Evolutionary conservation across 92 coral and sea anemone genomes (phyloP).

Genomic region (Metridium senile): DNA sequence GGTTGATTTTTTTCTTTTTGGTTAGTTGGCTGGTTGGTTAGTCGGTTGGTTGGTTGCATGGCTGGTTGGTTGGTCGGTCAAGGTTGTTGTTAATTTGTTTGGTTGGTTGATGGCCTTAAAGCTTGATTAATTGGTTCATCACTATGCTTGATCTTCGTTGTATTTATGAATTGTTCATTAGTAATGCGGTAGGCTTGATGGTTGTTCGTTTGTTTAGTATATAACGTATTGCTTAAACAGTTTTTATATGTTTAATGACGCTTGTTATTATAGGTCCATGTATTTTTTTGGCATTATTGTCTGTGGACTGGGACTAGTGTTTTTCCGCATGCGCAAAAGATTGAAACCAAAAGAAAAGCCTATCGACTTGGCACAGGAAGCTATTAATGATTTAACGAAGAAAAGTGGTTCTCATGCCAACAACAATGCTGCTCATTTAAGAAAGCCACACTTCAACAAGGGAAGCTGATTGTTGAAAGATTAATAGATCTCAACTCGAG

Average conservation of each 20-base stretch:
- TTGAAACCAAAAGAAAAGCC: slow-evolving; percentile 21
- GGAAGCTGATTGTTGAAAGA: background rate
- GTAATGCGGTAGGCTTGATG: background rate
- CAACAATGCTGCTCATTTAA: slow-evolving; percentile 8
- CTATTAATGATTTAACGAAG: background rate
- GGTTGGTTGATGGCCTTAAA: no score
- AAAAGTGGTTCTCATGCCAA: background rate
- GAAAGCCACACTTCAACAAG: slow-evolving; percentile 5
- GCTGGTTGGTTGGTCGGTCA: no score
- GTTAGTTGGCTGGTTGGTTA: no score
- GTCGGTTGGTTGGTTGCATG: no score
- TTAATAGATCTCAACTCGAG: background rate
- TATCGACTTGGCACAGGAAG: background rate
- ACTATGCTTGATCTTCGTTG: no score
- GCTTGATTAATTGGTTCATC: no score
- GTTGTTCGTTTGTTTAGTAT: background rate
- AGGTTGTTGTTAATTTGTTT: no score
- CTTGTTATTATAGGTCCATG: slow-evolving; percentile 60
- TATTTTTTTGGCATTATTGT: slow-evolving; percentile 80
- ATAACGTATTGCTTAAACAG: background rate
- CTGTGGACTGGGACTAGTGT: slow-evolving; percentile 43
- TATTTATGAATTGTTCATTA: no score
- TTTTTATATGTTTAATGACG: background rate
- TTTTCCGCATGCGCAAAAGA: slow-evolving; percentile 9
- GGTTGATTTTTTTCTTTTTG: no score